Evolutionary conservation across 2,797 vertebrate species (phyloP).

Genomic region (Lacerta agilis): DNA sequence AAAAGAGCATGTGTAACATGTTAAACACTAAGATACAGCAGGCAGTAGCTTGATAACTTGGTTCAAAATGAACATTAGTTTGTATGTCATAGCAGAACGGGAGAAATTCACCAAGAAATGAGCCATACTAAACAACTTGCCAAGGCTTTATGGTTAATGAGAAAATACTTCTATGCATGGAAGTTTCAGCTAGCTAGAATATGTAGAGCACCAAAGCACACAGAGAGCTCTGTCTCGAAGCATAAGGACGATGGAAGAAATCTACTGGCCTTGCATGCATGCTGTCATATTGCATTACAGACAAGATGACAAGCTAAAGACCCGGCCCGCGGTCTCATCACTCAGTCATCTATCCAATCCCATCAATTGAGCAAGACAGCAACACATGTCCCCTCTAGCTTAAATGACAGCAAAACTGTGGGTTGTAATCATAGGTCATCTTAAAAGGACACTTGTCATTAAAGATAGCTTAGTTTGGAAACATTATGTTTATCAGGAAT

Average conservation of each 20-base stretch:
- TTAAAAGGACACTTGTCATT: slow-evolving; percentile 66
- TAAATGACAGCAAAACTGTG: slow-evolving; percentile 74
- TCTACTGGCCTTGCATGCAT: slow-evolving; percentile 65
- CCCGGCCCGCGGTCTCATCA: slow-evolving; percentile 61
- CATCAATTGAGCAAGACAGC: slow-evolving; percentile 70
- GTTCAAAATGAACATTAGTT: slow-evolving; percentile 26
- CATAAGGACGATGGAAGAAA: slow-evolving; percentile 64
- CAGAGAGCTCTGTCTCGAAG: slow-evolving; percentile 52
- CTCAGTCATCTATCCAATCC: slow-evolving; percentile 71
- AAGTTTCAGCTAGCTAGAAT: slow-evolving; percentile 26
- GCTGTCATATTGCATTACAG: slow-evolving; percentile 64
- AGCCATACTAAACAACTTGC: not conserved
- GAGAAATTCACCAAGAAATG: not conserved
- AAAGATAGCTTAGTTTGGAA: slow-evolving; percentile 58
- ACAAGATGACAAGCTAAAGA: slow-evolving; percentile 64
- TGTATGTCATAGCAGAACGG: not conserved
- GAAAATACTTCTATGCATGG: not conserved
- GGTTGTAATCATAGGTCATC: slow-evolving; percentile 73
- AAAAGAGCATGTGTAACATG: slow-evolving; percentile 7
- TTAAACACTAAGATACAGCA: not conserved
- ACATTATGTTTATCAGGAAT: slow-evolving; percentile 55
- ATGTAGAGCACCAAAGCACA: slow-evolving; percentile 40
- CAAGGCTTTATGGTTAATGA: slow-evolving; percentile 3
- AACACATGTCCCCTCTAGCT: slow-evolving; percentile 73
- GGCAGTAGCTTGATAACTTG: slow-evolving; percentile 10